Base-by-base conservation (phyloP, 1,140 invertebrate species). In the Neodiprion pinetum region DNA sequence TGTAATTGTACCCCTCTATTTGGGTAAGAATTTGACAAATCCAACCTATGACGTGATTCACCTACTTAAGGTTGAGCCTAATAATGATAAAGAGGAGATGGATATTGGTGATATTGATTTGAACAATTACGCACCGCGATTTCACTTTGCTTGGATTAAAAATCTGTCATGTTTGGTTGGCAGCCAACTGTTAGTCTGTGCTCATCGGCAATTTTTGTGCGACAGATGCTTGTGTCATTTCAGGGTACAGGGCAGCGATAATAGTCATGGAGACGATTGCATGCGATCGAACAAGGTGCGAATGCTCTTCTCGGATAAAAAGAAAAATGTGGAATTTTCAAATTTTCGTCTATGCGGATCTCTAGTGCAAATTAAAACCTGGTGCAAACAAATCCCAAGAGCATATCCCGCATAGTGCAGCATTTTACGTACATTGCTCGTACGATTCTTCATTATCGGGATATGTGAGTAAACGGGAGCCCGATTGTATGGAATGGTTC, bases 371-470 rank as follows among this genome's bases (percentile, higher is more conserved):
- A 14, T 75, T 81, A 67, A 77, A 81, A 28, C 78, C 79, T 47
- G 75, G 81, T 23, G 48, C 79, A 9, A 73, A 70, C 17, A 81
- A n/a, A 77, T 80, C 8, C 84, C 81, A 17, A 17, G 17, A 17
- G 17, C 17, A 17, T 17, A 17, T 17, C 17, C 17, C 17, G 17
- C 17, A 17, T 68, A 84, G 81, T 78, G 79, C 86, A 75, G 86
- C 79, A 40, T 87, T 84, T 73, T 86, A 86, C 75, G 73, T 84
- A 1, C 81, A 85, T 74, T 88, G 85, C 80, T 76, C 70, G 48
- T 86, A 77, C 79, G 77, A 88, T 82, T 78, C 84, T 72, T 74
- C 77, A 14, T 67, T 86, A 9, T 83, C 81, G 40, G 75, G 80
- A 73, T 85, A 78, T 79, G 75, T 76, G 74, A 71, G 76, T 28